These are phyloP conservation scores for Saguinus imperator DNA, from an alignment of 2,113 vertebrate genomes.

Conservation along the genomic window DNA sequence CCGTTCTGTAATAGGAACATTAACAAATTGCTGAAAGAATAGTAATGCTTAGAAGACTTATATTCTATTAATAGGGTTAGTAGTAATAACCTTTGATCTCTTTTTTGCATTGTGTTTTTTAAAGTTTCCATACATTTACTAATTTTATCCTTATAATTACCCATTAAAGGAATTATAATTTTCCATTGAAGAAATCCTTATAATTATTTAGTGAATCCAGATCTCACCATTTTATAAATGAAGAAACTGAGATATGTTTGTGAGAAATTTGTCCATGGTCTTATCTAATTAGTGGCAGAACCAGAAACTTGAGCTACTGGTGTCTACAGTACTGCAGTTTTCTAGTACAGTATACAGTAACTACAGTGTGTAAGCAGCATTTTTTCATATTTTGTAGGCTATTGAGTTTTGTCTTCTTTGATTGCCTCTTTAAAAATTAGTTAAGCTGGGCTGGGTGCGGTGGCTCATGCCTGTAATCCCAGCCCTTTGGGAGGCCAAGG, in stretches of 20 bases:
- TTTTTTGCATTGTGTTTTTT: not conserved
- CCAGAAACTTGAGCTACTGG: not conserved
- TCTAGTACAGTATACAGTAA: not conserved
- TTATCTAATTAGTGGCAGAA: not conserved
- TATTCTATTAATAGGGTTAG: conserved; percentile 10
- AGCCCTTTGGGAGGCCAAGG: not conserved
- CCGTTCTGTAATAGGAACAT: conserved; percentile 11
- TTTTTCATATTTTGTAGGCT: not conserved
- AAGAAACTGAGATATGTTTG: not conserved
- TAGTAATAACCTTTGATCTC: not conserved
- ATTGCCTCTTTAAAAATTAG: not conserved
- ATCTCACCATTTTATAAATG: not conserved
- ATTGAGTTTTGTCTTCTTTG: not conserved
- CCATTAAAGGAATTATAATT: not conserved
- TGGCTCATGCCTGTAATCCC: not conserved
- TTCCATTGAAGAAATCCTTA: conserved; percentile 3
- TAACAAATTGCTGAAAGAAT: not conserved
- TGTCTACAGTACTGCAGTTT: fast-evolving
- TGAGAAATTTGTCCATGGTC: not conserved
- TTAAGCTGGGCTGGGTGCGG: not conserved
- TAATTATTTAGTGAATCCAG: not conserved
- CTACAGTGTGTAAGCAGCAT: no score
- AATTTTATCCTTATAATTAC: not conserved
- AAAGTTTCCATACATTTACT: not conserved
- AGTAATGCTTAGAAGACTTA: conserved; percentile 32